Conservation (phyloP, 1,140 invertebrate genomes). For the Cotesia vestalis region DNA sequence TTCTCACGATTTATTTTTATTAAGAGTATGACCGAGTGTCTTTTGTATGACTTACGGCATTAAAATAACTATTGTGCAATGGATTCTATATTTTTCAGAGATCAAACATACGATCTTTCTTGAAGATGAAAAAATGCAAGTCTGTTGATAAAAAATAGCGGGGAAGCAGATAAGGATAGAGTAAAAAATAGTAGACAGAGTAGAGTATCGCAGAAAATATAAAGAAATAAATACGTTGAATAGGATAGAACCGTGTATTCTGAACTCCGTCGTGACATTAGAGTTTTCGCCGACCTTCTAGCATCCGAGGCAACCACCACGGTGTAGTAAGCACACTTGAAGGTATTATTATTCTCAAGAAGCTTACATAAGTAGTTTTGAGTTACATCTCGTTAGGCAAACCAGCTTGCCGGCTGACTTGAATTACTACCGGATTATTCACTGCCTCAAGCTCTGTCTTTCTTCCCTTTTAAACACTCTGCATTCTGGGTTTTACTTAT, state of each 20-base stretch:
- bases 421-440: conserved; percentile 31
- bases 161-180: neutral
- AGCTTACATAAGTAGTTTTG: conserved; percentile 40
- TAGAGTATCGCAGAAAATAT: neutral
- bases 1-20: no score
- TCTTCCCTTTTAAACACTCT: no score
- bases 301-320: neutral
- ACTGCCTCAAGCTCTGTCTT: neutral
- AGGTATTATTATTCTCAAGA: conserved; percentile 25
- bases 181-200: no score
- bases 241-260: neutral
- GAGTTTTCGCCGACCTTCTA: conserved; percentile 26
- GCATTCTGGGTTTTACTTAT: no score
- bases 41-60: no score
- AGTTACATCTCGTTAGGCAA: conserved; percentile 40
- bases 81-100: conserved; percentile 2
- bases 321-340: no score
- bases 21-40: no score
- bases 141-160: neutral
- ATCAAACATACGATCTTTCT: conserved; percentile 11
- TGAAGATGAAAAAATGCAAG: neutral
- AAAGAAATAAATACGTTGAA: conserved; percentile 1
- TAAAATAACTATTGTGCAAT: conserved; percentile 16
- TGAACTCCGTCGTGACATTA: conserved; percentile 30
- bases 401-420: conserved; percentile 26